Conservation (phyloP, 2,113 vertebrate species). For the Otocyon megalotis region DNA sequence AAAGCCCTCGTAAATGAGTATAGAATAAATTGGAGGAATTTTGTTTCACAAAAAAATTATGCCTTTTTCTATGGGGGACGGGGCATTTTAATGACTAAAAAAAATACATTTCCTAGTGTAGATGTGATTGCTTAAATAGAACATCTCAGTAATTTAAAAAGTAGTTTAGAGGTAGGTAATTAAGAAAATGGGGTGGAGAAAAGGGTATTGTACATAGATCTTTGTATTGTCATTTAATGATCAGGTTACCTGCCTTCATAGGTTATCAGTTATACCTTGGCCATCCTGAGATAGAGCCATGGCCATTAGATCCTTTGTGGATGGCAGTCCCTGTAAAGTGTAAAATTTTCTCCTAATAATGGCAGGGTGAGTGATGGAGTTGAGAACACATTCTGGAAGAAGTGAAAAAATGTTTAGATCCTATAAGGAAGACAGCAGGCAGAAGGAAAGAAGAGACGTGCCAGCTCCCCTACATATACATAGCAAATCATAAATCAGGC, state of each 20-base stretch:
- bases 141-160: background rate
- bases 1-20: background rate
- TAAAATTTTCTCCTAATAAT: background rate
- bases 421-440: background rate
- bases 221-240: background rate
- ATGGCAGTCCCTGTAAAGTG: background rate
- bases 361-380: background rate
- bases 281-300: background rate
- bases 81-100: background rate
- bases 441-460: background rate
- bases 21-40: conserved; percentile 16
- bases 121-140: background rate
- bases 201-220: background rate
- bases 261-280: background rate
- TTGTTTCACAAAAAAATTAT: background rate
- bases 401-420: background rate
- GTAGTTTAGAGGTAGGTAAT: background rate
- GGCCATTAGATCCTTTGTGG: background rate
- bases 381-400: background rate
- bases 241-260: background rate
- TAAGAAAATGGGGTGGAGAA: background rate
- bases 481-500: background rate
- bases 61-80: background rate
- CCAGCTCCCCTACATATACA: background rate
- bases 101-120: background rate